Evolutionary conservation across 2,113 vertebrate genomes (phyloP).

Genomic region (Podarcis cretensis): DNA sequence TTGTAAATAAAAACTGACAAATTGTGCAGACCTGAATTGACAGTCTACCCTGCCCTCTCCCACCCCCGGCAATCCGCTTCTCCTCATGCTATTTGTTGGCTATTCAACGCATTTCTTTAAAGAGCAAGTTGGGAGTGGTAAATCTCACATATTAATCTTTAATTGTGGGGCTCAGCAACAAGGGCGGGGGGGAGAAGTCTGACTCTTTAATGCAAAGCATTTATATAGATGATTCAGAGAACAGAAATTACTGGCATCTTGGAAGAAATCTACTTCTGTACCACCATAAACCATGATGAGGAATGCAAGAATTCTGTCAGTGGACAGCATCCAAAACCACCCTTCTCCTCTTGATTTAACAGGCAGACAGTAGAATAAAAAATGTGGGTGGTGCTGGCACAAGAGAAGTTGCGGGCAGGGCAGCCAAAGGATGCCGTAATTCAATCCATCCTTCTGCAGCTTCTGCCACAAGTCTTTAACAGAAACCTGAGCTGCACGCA

Average conservation of each 20-base stretch:
- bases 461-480: neutral
- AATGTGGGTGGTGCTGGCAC: neutral
- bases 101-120: neutral
- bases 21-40: too few relatives aligned
- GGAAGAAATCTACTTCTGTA: neutral
- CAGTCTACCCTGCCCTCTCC: too few relatives aligned
- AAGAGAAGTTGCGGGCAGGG: neutral
- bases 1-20: neutral
- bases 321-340: conserved; percentile 3
- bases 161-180: neutral
- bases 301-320: conserved; percentile 5
- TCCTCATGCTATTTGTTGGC: neutral
- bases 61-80: neutral
- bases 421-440: neutral
- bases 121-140: neutral
- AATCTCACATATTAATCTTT: neutral
- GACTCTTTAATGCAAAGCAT: neutral
- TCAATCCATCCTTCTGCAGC: neutral
- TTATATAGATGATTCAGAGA: conserved; percentile 7
- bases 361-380: neutral
- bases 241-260: neutral
- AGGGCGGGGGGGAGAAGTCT: neutral
- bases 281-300: conserved; percentile 6
- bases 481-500: conserved; percentile 1
- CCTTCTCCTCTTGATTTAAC: neutral